Conservation (phyloP, 2,888 invertebrate genomes). For the Microlaimidae sp. region DNA sequence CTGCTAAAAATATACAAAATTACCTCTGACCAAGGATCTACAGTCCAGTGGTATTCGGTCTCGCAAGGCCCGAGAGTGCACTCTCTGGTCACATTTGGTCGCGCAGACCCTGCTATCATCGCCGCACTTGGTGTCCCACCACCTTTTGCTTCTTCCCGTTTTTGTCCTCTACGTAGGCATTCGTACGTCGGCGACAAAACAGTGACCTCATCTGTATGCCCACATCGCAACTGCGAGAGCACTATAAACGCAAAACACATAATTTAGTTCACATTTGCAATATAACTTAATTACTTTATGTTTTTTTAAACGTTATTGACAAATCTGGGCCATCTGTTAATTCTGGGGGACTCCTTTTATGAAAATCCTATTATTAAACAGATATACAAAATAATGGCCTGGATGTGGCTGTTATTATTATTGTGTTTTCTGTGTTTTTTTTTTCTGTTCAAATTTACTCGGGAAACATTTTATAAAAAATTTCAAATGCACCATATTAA, state of each 20-base stretch:
- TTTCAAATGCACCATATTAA: no score
- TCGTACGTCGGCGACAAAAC: slow-evolving; percentile 22
- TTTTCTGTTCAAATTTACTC: no score
- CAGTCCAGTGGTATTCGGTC: slow-evolving; percentile 35
- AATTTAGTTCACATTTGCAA: neutral
- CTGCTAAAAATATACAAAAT: neutral
- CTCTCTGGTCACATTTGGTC: slow-evolving; percentile 28
- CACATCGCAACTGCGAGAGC: slow-evolving; percentile 38
- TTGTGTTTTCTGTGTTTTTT: no score
- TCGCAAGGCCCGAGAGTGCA: slow-evolving; percentile 36
- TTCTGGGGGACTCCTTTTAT: no score
- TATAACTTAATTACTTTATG: neutral
- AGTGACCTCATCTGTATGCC: slow-evolving; percentile 37
- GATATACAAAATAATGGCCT: no score
- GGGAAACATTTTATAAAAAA: no score
- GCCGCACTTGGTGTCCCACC: slow-evolving; percentile 15
- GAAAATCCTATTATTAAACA: no score
- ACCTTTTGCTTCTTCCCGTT: neutral
- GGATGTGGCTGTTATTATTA: no score
- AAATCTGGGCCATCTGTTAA: neutral
- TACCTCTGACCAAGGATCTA: slow-evolving; percentile 38
- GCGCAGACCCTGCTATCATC: slow-evolving; percentile 32
- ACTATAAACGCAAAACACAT: slow-evolving; percentile 28
- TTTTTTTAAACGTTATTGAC: no score
- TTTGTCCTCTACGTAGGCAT: slow-evolving; percentile 9